Evolutionary conservation across 2,797 vertebrate species (phyloP).

Genomic region (Tokudaia muenninki): DNA sequence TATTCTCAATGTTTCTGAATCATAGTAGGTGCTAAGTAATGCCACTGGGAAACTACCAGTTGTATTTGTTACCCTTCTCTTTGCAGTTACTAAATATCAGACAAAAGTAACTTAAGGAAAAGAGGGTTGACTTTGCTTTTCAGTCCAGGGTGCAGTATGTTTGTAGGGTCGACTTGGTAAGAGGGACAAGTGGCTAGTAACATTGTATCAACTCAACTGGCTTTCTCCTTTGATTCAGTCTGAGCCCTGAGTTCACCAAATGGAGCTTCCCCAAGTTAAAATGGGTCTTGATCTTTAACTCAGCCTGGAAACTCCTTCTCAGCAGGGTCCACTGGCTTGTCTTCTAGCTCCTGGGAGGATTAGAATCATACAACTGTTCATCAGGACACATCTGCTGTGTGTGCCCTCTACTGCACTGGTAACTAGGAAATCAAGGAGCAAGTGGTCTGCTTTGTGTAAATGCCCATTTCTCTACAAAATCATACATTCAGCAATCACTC

Average conservation of each 20-base stretch:
- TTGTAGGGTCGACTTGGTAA: too few relatives aligned
- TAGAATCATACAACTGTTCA: neutral
- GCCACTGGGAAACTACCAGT: neutral
- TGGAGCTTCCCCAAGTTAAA: neutral
- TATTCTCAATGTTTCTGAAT: conserved; percentile 14
- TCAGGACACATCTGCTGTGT: neutral
- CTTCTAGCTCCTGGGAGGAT: neutral
- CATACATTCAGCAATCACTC: neutral
- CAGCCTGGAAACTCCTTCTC: neutral
- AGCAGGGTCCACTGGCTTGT: neutral
- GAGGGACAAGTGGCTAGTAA: neutral
- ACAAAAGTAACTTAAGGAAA: neutral
- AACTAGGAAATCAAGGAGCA: neutral
- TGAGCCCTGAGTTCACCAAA: too few relatives aligned
- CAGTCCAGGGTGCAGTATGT: too few relatives aligned
- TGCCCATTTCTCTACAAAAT: neutral
- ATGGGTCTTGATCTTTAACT: too few relatives aligned
- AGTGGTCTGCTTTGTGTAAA: neutral
- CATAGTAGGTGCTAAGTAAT: neutral
- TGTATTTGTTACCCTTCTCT: neutral
- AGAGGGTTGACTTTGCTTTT: neutral
- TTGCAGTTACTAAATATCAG: neutral
- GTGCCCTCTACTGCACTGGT: neutral
- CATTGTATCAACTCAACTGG: too few relatives aligned
- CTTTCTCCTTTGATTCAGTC: neutral